phyloP scores from a whole-genome alignment of 2,113 vertebrate genomes.

The Cavia aperea region DNA sequence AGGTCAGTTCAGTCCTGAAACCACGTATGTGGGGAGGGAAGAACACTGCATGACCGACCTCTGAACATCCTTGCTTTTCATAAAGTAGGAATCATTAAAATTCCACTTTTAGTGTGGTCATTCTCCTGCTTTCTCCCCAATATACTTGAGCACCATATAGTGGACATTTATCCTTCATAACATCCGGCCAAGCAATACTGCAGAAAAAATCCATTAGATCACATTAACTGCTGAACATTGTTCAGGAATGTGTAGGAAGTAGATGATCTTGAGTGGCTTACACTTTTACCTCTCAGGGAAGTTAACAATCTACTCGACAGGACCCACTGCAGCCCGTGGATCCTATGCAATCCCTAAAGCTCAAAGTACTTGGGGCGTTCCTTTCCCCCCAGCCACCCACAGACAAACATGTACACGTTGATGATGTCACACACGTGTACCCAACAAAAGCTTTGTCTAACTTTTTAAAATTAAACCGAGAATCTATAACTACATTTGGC shows the following conservation, averaged over 20 bases:
- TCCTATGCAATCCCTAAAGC: not conserved
- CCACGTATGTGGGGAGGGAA: not conserved
- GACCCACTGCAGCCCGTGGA: not conserved
- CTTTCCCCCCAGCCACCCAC: not conserved
- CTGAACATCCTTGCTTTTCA: not conserved
- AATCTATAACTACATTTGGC: not conserved
- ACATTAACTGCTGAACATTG: not conserved
- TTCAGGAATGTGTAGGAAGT: not conserved
- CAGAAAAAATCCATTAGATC: not conserved
- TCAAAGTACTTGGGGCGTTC: not conserved
- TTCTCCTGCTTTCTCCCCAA: slow-evolving; percentile 25
- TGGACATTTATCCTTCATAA: not conserved
- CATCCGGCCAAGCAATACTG: not conserved
- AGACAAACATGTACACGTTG: not conserved
- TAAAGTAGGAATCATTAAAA: not conserved
- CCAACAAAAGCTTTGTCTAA: not conserved
- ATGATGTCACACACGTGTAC: not conserved
- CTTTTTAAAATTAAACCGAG: not conserved
- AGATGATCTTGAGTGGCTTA: not conserved
- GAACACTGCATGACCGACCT: not conserved
- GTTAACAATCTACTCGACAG: not conserved
- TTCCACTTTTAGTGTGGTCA: not conserved
- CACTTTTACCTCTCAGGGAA: not conserved
- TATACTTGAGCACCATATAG: not conserved
- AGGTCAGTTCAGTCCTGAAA: not conserved